Evolutionary conservation across 2,888 invertebrate genomes (phyloP).

Genomic region (Caenorhabditis imperialis): DNA sequence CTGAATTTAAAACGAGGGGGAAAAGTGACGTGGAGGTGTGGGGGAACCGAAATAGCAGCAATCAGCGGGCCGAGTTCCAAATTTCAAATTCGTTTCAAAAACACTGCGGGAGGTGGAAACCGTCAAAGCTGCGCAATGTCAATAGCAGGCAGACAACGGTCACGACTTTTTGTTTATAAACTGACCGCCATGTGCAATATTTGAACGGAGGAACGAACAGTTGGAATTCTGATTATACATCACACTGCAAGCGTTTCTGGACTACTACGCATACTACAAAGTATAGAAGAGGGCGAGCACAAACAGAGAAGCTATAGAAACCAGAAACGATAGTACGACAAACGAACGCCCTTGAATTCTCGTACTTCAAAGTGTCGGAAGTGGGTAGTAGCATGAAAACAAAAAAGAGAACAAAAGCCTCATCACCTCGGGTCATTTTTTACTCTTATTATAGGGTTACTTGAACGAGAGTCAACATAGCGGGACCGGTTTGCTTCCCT

Average conservation of each 20-base stretch:
- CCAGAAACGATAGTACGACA: no score
- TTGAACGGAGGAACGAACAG: constrained; percentile 10
- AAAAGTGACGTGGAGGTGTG: no score
- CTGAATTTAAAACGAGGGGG: constrained; percentile 40
- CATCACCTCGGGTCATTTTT: not conserved
- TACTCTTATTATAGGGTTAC: constrained; percentile 8
- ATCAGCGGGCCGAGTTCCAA: constrained; percentile 31
- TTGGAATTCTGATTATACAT: constrained; percentile 36
- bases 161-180: constrained; percentile 59
- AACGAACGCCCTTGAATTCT: no score
- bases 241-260: no score
- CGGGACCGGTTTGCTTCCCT: constrained; percentile 3
- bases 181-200: constrained; percentile 35
- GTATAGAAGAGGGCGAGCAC: not conserved
- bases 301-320: no score
- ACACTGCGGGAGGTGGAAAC: constrained; percentile 24
- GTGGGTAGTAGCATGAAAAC: no score
- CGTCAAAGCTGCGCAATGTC: constrained; percentile 55
- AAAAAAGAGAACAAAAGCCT: not conserved
- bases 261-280: constrained; percentile 12
- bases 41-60: constrained; percentile 45
- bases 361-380: no score
- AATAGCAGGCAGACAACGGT: constrained; percentile 50
- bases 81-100: constrained; percentile 24
- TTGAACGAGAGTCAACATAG: constrained; percentile 5